Evolutionary conservation across 2,113 vertebrate species (phyloP).

Genomic region (Caloenas nicobarica): DNA sequence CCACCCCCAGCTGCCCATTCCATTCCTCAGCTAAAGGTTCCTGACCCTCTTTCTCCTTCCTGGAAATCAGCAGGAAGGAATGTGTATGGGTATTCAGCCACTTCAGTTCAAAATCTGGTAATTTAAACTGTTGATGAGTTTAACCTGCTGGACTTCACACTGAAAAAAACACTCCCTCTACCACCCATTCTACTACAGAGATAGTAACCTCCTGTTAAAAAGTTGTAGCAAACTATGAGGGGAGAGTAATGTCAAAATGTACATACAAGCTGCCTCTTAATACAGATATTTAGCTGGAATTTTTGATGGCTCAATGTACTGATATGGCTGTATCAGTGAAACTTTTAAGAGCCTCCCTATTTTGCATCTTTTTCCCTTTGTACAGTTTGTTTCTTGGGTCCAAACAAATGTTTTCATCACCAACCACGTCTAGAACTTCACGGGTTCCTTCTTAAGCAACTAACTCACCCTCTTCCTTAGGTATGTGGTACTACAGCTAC

Average conservation of each 20-base stretch:
- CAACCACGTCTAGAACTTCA: neutral
- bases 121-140: neutral
- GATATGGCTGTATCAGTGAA: neutral
- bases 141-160: neutral
- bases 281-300: neutral
- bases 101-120: neutral
- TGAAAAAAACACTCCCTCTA: neutral
- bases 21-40: constrained; percentile 1
- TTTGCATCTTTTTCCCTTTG: neutral
- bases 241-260: neutral
- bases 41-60: neutral
- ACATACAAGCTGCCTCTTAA: accelerated
- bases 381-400: neutral
- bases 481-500: neutral
- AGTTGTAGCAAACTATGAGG: accelerated
- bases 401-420: neutral
- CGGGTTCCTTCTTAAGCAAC: neutral
- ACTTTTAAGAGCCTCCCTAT: neutral
- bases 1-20: constrained; percentile 40
- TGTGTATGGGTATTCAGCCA: neutral
- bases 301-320: neutral
- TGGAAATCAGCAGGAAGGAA: constrained; percentile 5
- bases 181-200: neutral
- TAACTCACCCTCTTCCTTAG: neutral
- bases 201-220: neutral